These are phyloP conservation scores for Drosophila kokeensis DNA, from an alignment of 2,888 invertebrate genomes.

Conservation along the genomic window DNA sequence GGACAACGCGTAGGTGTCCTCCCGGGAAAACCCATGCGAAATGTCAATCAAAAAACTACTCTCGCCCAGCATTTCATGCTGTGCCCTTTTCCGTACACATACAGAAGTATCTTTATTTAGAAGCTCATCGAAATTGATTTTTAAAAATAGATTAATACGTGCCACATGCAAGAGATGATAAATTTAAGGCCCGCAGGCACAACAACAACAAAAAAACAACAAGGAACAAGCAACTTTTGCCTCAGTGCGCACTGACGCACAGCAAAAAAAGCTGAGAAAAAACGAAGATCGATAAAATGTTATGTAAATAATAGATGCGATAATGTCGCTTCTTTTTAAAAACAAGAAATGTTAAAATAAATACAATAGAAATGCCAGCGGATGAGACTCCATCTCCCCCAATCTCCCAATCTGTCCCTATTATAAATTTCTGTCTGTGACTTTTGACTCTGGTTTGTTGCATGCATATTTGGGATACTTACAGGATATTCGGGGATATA, in stretches of 20 bases:
- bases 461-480: conserved; percentile 16
- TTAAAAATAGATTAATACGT: conserved; percentile 42
- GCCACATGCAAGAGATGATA: conserved; percentile 11
- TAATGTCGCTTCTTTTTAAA: conserved; percentile 23
- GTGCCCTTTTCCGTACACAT: neutral
- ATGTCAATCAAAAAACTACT: conserved; percentile 33
- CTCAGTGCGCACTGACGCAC: conserved; percentile 27
- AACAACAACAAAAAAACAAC: neutral
- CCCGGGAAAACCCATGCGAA: neutral
- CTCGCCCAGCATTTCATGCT: neutral
- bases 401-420: conserved; percentile 1
- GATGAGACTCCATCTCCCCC: neutral
- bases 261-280: conserved; percentile 12
- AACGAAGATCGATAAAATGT: conserved; percentile 42
- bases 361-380: neutral
- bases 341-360: conserved; percentile 2
- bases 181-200: neutral
- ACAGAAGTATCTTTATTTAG: conserved; percentile 7
- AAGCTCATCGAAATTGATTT: conserved; percentile 16
- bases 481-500: neutral
- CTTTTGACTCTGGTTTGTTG: conserved; percentile 15
- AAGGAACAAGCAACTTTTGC: conserved; percentile 2
- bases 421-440: neutral
- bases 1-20: neutral
- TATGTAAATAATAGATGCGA: conserved; percentile 49